phyloP scores from a whole-genome alignment of 64 coral and sea anemone species.

The Dendrophyllia cribrosa region DNA sequence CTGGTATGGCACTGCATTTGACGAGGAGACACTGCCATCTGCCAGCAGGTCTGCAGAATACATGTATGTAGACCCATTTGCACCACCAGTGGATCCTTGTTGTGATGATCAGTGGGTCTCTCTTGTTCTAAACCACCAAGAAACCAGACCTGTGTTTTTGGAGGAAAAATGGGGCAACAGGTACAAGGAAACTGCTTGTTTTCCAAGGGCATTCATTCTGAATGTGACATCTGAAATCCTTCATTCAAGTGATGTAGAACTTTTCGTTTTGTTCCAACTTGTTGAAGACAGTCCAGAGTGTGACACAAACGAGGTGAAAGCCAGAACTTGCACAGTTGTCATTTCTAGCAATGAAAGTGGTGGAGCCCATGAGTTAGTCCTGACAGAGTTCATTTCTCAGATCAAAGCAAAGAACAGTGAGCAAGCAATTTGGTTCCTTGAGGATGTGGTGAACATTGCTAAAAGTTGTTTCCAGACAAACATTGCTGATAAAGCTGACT shows the following conservation, averaged over 20 bases:
- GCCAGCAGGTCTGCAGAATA: neutral
- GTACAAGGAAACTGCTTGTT: slow-evolving; percentile 48
- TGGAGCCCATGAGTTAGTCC: neutral
- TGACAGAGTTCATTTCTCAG: slow-evolving; percentile 17
- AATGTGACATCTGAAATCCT: neutral
- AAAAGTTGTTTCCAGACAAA: slow-evolving; percentile 4
- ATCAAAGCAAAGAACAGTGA: neutral
- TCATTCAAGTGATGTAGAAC: neutral
- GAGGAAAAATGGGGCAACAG: slow-evolving; percentile 33
- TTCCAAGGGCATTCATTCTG: slow-evolving; percentile 72
- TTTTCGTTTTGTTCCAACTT: slow-evolving; percentile 25
- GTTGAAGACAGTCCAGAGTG: neutral
- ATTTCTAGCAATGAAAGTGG: neutral
- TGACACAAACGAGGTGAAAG: neutral
- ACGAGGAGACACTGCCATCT: neutral
- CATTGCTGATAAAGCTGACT: neutral
- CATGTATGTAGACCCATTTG: neutral
- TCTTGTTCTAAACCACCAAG: slow-evolving; percentile 12
- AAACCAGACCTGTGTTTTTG: slow-evolving; percentile 12
- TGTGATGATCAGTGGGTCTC: neutral
- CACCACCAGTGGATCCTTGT: too few relatives aligned
- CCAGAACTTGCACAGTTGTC: neutral
- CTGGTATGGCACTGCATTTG: too few relatives aligned
- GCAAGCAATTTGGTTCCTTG: neutral
- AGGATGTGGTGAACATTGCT: slow-evolving; percentile 29